phyloP scores from a whole-genome alignment of 2,113 vertebrate genomes.

The Rhombomys opimus region DNA sequence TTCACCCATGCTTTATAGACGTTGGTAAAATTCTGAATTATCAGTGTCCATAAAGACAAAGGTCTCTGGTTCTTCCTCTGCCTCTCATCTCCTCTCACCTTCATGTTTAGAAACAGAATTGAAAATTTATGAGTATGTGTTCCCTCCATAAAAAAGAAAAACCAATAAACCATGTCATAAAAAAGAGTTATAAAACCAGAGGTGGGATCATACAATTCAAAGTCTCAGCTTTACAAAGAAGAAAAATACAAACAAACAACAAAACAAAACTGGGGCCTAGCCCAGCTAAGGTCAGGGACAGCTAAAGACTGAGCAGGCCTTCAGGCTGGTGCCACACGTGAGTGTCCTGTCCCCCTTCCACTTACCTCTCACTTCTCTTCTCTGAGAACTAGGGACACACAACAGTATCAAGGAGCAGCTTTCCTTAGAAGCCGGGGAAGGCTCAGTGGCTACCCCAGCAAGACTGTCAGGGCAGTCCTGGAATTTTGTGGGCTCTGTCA shows the following conservation, averaged over 20 bases:
- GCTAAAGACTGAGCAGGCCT: not conserved
- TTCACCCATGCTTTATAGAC: conserved; percentile 10
- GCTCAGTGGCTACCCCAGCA: not conserved
- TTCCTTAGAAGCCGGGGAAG: not conserved
- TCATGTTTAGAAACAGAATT: conserved; percentile 4
- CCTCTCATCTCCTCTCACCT: not conserved
- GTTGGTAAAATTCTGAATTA: conserved; percentile 53
- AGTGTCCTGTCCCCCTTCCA: not conserved
- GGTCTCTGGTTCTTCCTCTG: not conserved
- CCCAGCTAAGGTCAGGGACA: not conserved
- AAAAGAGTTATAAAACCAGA: conserved; percentile 40
- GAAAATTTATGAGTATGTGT: conserved; percentile 37
- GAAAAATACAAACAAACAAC: too few species aligned
- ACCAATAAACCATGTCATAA: not conserved
- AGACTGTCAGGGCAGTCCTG: not conserved
- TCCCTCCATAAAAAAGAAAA: conserved; percentile 56
- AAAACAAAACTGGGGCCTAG: not conserved
- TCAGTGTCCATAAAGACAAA: conserved; percentile 33
- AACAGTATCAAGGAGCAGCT: rapidly evolving
- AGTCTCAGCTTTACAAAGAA: not conserved
- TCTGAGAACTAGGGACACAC: not conserved
- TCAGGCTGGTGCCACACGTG: not conserved
- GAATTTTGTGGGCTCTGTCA: not conserved
- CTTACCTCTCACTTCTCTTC: rapidly evolving
- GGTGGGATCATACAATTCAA: not conserved